These are phyloP conservation scores for Hyles euphorbiae DNA, from an alignment of 1,140 invertebrate genomes.

Conservation along the genomic window DNA sequence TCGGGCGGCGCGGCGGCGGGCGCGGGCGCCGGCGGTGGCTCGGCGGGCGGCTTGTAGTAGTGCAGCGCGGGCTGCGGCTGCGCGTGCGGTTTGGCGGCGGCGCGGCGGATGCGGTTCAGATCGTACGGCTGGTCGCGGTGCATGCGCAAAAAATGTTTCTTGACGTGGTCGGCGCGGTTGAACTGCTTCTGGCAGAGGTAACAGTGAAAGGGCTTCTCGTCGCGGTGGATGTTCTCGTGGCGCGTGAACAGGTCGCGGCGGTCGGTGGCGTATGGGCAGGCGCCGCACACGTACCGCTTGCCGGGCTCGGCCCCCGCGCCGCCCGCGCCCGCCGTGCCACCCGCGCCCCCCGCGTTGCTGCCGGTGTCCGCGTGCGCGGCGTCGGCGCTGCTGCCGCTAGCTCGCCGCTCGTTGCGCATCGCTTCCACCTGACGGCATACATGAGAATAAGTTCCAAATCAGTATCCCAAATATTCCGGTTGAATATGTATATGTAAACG, in stretches of 20 bases:
- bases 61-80: conserved; percentile 62
- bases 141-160: conserved; percentile 94
- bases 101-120: conserved; percentile 85
- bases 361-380: conserved; percentile 19
- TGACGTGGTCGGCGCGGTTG: conserved; percentile 95
- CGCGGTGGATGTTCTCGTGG: conserved; percentile 96
- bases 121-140: conserved; percentile 91
- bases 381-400: conserved; percentile 19
- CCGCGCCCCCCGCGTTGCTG: conserved; percentile 23
- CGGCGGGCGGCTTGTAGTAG: conserved; percentile 33
- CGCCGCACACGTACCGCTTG: conserved; percentile 90
- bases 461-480: too few relatives aligned
- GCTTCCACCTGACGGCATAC: conserved; percentile 38
- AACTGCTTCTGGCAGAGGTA: conserved; percentile 94
- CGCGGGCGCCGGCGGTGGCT: conserved; percentile 61
- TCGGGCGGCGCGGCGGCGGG: conserved; percentile 67
- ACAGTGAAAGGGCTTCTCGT: conserved; percentile 95
- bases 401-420: conserved; percentile 37
- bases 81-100: conserved; percentile 65
- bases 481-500: too few relatives aligned
- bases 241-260: conserved; percentile 94
- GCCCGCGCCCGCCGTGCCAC: conserved; percentile 28
- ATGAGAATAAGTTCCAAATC: too few relatives aligned
- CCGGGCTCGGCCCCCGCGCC: conserved; percentile 41
- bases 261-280: conserved; percentile 93